Evolutionary conservation across 2,113 vertebrate species (phyloP).

Genomic region (Nothobranchius kuhntae): DNA sequence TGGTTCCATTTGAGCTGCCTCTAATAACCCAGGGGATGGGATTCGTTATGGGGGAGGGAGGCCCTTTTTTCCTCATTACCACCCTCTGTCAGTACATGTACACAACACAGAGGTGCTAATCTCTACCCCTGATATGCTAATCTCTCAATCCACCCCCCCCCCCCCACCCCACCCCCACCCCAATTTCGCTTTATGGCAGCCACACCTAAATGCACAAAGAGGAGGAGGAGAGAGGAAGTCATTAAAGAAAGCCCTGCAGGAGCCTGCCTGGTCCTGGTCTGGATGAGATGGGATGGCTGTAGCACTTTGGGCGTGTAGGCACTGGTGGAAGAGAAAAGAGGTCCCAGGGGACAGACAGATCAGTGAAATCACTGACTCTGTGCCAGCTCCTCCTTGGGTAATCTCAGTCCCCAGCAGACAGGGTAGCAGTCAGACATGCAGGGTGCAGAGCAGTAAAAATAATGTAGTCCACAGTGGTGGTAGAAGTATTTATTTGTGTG

Average conservation of each 20-base stretch:
- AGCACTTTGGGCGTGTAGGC: constrained; percentile 36
- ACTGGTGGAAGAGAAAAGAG: constrained; percentile 15
- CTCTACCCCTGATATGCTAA: constrained; percentile 79
- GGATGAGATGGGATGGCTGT: constrained; percentile 50
- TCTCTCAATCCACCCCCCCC: constrained; percentile 33
- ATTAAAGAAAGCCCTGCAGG: constrained; percentile 72
- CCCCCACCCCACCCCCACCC: neutral
- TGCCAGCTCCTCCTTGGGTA: constrained; percentile 44
- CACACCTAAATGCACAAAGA: constrained; percentile 65
- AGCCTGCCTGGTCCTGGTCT: constrained; percentile 45
- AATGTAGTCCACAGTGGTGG: constrained; percentile 16
- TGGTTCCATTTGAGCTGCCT: constrained; percentile 68
- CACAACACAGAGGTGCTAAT: constrained; percentile 70
- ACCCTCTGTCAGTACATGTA: constrained; percentile 66
- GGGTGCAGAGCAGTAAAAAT: constrained; percentile 39
- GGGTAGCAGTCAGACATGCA: constrained; percentile 61
- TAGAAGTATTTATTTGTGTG: constrained; percentile 36
- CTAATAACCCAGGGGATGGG: constrained; percentile 47
- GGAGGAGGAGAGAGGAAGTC: constrained; percentile 59
- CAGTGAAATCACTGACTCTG: constrained; percentile 32
- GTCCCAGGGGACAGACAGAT: constrained; percentile 43
- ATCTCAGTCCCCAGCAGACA: constrained; percentile 47
- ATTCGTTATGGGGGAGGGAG: constrained; percentile 34
- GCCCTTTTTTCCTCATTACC: constrained; percentile 59
- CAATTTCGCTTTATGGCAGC: constrained; percentile 55